These are phyloP conservation scores for Phylloscopus trochilus DNA, from an alignment of 2,113 vertebrate genomes.

Conservation along the genomic window DNA sequence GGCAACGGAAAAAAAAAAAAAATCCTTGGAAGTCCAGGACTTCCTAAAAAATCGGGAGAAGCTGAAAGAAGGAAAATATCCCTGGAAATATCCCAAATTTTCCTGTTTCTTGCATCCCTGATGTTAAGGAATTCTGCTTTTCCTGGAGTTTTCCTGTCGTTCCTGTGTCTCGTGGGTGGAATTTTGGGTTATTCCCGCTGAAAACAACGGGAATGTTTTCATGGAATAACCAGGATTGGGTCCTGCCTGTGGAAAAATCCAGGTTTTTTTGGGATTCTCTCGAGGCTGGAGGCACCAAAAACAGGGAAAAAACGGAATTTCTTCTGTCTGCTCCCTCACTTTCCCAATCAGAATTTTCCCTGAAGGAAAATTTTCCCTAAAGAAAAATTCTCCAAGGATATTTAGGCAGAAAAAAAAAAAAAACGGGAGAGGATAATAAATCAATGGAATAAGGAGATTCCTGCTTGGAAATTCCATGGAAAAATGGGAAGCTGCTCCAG, in stretches of 20 bases:
- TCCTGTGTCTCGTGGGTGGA: accelerated
- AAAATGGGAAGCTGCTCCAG: background rate
- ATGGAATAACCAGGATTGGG: background rate
- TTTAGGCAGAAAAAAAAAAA: background rate
- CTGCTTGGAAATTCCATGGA: background rate
- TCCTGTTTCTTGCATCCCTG: accelerated
- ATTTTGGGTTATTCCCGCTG: background rate
- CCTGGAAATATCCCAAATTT: background rate
- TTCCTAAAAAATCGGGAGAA: background rate
- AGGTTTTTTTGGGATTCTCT: background rate
- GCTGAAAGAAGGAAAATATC: background rate
- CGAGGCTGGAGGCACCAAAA: accelerated
- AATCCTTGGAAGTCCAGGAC: background rate
- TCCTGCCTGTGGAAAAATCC: background rate
- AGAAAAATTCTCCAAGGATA: background rate
- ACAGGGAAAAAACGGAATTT: background rate
- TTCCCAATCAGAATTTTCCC: background rate
- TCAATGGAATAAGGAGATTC: background rate
- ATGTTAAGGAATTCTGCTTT: background rate
- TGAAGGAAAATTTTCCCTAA: background rate
- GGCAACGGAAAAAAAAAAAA: background rate
- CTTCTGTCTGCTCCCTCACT: background rate
- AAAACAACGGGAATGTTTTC: background rate
- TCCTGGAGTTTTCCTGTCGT: background rate
- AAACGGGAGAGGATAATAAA: accelerated